Percentiles rank a stretch among this genome's conserved stretches.
Evolutionary conservation across 2,888 invertebrate genomes (phyloP).

Genomic region (Catocala sponsa): DNA sequence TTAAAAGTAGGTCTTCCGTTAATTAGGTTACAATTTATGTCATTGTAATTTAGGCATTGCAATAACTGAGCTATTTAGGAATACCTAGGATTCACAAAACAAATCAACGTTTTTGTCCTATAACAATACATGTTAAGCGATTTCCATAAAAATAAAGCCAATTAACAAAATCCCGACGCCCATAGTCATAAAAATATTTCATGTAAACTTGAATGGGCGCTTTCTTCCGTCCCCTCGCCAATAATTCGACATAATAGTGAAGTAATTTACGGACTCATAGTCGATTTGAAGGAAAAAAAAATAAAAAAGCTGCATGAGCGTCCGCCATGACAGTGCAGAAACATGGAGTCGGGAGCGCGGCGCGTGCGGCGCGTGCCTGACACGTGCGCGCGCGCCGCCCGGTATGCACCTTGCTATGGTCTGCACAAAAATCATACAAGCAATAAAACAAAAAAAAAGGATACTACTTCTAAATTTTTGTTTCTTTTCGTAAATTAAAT

Average conservation of each 20-base stretch:
- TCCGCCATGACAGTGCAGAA: conserved; percentile 81
- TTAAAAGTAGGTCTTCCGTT: not conserved
- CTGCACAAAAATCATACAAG: conserved; percentile 54
- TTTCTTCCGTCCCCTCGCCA: conserved; percentile 64
- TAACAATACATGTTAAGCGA: conserved; percentile 14
- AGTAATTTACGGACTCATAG: conserved; percentile 78
- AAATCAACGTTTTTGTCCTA: conserved; percentile 1
- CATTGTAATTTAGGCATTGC: too few relatives aligned
- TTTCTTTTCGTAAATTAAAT: too few relatives aligned
- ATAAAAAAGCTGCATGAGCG: conserved; percentile 66
- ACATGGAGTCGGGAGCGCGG: conserved; percentile 58
- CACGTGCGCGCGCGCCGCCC: conserved; percentile 62
- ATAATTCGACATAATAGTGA: conserved; percentile 71
- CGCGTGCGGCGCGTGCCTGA: conserved; percentile 73
- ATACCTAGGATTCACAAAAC: not conserved
- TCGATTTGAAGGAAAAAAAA: conserved; percentile 67
- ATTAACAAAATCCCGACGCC: conserved; percentile 50
- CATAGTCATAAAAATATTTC: conserved; percentile 71
- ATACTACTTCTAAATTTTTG: not conserved
- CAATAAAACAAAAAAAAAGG: not conserved
- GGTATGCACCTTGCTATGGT: conserved; percentile 78
- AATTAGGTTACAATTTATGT: too few relatives aligned
- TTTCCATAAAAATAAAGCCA: conserved; percentile 49
- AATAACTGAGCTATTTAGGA: too few relatives aligned
- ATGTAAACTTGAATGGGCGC: conserved; percentile 72